A percentile compares a stretch with the other conserved stretches of the same genome.
Conservation (phyloP, 2,888 invertebrate species). For the Philopedon plagiatum region DNA sequence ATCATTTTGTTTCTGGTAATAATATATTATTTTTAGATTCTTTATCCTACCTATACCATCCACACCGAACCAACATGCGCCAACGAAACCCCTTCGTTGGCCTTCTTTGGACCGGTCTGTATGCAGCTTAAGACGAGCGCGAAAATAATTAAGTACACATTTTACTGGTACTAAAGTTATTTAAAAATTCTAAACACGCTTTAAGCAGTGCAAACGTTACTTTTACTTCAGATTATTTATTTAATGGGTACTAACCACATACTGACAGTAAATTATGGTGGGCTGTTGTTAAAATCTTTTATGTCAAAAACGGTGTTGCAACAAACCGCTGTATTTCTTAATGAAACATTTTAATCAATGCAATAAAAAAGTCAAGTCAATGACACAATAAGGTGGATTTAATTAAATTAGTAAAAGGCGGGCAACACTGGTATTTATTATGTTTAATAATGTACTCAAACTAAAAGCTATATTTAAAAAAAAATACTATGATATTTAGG, state of each 20-base stretch:
- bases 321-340: constrained; percentile 5
- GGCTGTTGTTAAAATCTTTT: constrained; percentile 52
- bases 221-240: constrained; percentile 11
- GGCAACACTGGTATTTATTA: too few relatives aligned
- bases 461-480: too few relatives aligned
- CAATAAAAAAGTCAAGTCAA: not conserved
- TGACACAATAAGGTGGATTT: not conserved
- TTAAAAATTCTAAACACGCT: constrained; percentile 7
- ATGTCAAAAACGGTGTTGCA: constrained; percentile 19
- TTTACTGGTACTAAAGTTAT: not conserved
- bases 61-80: too few relatives aligned
- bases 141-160: not conserved
- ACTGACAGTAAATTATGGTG: constrained; percentile 29
- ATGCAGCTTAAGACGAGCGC: too few relatives aligned
- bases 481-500: too few relatives aligned
- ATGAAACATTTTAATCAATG: constrained; percentile 1
- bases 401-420: not conserved
- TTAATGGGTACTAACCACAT: not conserved
- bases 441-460: too few relatives aligned
- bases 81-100: too few relatives aligned
- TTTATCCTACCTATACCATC: too few relatives aligned
- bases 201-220: not conserved
- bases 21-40: too few relatives aligned
- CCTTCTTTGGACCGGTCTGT: too few relatives aligned
- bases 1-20: too few relatives aligned